Percentiles rank a stretch among this genome's conserved stretches.
Conservation (phyloP, 2,888 invertebrate genomes). For the Agrenia bidenticulata region DNA sequence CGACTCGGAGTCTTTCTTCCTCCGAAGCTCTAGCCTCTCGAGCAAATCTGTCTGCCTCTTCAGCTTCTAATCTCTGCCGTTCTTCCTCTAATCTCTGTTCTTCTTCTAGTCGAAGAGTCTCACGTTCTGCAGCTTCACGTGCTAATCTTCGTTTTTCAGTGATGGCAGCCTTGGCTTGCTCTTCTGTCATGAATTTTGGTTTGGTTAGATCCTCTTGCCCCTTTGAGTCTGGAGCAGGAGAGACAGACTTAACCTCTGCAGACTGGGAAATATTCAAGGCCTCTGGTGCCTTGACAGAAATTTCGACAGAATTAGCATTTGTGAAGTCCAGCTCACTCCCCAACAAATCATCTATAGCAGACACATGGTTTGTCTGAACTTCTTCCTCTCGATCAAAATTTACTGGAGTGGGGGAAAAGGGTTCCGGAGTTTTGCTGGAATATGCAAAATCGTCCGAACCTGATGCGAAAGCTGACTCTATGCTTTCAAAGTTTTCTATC, state of each 20-base stretch:
- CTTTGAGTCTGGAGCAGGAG: not conserved
- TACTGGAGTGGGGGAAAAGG: conserved; percentile 21
- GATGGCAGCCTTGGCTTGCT: conserved; percentile 88
- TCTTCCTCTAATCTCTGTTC: conserved; percentile 60
- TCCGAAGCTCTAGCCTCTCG: conserved; percentile 78
- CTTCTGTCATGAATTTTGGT: conserved; percentile 74
- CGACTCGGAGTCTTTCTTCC: conserved; percentile 80
- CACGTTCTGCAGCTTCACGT: conserved; percentile 85
- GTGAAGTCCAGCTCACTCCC: conserved; percentile 14
- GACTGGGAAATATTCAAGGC: not conserved
- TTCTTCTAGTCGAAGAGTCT: conserved; percentile 72
- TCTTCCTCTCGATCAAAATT: conserved; percentile 5
- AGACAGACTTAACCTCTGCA: conserved; percentile 5
- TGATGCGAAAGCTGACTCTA: conserved; percentile 44
- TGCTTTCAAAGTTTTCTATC: conserved; percentile 42
- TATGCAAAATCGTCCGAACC: conserved; percentile 40
- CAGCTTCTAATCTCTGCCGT: conserved; percentile 72
- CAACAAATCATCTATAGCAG: conserved; percentile 9
- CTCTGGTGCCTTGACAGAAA: not conserved
- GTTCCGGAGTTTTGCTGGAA: conserved; percentile 38
- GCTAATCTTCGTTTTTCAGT: conserved; percentile 85
- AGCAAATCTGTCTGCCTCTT: conserved; percentile 74
- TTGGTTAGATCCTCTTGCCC: conserved; percentile 14
- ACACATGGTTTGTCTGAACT: not conserved
- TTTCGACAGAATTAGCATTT: not conserved